Conservation (phyloP, 2,113 vertebrate species). For the Martes martes region DNA sequence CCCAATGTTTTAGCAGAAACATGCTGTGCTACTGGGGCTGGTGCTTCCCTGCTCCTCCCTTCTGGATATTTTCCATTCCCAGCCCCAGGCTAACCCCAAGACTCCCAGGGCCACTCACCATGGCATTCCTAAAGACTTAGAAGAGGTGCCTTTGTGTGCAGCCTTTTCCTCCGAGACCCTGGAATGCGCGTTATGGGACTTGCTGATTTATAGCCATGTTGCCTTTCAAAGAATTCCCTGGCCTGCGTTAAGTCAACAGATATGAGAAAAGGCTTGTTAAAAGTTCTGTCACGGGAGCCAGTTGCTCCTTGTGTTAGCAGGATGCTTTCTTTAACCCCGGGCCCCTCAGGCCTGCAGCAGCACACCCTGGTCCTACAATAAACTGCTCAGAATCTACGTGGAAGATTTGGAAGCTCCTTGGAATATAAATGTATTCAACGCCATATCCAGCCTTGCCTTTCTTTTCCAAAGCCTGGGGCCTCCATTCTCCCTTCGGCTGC, state of each 20-base stretch:
- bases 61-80: conserved; percentile 11
- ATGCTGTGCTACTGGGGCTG: fast-evolving
- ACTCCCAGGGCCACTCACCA: not conserved
- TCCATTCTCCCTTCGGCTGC: not conserved
- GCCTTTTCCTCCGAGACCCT: conserved; percentile 27
- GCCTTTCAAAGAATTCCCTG: conserved; percentile 57
- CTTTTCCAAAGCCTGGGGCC: not conserved
- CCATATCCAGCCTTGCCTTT: not conserved
- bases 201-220: conserved; percentile 60
- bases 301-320: conserved; percentile 20
- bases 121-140: conserved; percentile 51
- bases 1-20: not conserved
- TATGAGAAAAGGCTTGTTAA: conserved; percentile 55
- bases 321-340: conserved; percentile 23
- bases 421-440: not conserved
- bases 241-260: conserved; percentile 56
- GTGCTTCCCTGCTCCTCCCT: not conserved
- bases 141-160: conserved; percentile 45
- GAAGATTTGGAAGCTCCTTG: not conserved
- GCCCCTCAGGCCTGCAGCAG: not conserved
- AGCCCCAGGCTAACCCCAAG: conserved; percentile 32
- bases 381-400: not conserved
- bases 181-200: conserved; percentile 26
- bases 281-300: conserved; percentile 24
- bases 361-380: not conserved